These are phyloP conservation scores for Argopecten irradians DNA, from an alignment of 1,140 invertebrate genomes.

Conservation along the genomic window DNA sequence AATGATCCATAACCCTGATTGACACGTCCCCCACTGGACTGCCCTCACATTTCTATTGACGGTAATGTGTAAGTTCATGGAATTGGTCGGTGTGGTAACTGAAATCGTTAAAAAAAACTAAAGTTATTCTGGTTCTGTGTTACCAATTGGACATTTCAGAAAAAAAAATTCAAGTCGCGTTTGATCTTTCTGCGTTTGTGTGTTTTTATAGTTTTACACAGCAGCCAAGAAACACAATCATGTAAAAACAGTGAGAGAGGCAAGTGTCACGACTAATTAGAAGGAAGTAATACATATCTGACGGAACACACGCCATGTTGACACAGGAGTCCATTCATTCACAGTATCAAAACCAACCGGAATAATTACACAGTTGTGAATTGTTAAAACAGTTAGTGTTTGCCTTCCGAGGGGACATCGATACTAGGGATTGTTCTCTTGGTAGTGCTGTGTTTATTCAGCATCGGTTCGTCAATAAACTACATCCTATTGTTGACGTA, in stretches of 20 bases:
- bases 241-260: not conserved
- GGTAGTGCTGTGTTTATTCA: not conserved
- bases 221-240: too few species aligned
- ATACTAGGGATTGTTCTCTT: not conserved
- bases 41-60: not conserved
- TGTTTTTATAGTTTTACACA: not conserved
- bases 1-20: not conserved
- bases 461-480: not conserved
- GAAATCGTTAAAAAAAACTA: not conserved
- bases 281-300: not conserved
- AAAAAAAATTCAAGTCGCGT: not conserved
- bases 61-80: not conserved
- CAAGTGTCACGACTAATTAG: not conserved
- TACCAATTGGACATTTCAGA: not conserved
- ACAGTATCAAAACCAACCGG: not conserved
- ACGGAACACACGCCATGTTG: not conserved
- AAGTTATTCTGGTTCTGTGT: not conserved
- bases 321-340: not conserved
- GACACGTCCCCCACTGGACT: slow-evolving; percentile 3
- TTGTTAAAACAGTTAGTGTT: not conserved
- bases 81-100: not conserved
- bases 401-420: not conserved
- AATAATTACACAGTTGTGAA: not conserved
- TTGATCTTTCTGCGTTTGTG: not conserved
- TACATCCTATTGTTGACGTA: not conserved